Evolutionary conservation across 2,797 vertebrate species (phyloP), one percentile per base, ranked within the genome.

Genomic region (Denticeps clupeoides): DNA sequence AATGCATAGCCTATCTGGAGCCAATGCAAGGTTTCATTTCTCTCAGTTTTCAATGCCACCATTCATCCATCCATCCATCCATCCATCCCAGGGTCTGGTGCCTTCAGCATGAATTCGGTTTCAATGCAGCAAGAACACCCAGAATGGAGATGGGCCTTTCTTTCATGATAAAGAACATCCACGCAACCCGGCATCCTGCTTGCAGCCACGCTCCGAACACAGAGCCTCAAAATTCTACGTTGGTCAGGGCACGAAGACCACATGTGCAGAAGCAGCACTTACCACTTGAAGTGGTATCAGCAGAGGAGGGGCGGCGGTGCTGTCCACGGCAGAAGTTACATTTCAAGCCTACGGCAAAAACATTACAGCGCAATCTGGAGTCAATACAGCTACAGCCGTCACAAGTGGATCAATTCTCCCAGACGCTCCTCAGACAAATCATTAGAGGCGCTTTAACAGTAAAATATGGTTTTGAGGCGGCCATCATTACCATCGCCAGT

Each of bases 81-180:
- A n/a, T n/a, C n/a, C n/a, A n/a, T n/a, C n/a, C n/a, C n/a, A n/a
- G n/a, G n/a, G n/a, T n/a, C n/a, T n/a, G n/a, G n/a, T n/a, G n/a
- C n/a, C n/a, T n/a, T n/a, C n/a, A n/a, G n/a, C n/a, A n/a, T n/a
- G n/a, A n/a, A n/a, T n/a, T n/a, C n/a, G n/a, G n/a, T n/a, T n/a
- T n/a, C n/a, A n/a, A n/a, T n/a, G n/a, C n/a, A n/a, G n/a, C n/a
- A n/a, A n/a, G n/a, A n/a, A n/a, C n/a, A n/a, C n/a, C n/a, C n/a
- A n/a, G n/a, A n/a, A 25, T 27, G 32, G 27, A 27, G n/a, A 24
- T 46, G 15, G 44, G 35, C 49, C 42, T 43, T 41, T 51, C 37
- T 51, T 42, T 24, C 13, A 38, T 43, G 29, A 51, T 24, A 38
- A 24, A 29, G 40, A 47, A 46, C 38, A 35, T 37, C 23, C 22